Base-by-base conservation (phyloP, 1,140 invertebrate genomes). In the Heliothis virescens region DNA sequence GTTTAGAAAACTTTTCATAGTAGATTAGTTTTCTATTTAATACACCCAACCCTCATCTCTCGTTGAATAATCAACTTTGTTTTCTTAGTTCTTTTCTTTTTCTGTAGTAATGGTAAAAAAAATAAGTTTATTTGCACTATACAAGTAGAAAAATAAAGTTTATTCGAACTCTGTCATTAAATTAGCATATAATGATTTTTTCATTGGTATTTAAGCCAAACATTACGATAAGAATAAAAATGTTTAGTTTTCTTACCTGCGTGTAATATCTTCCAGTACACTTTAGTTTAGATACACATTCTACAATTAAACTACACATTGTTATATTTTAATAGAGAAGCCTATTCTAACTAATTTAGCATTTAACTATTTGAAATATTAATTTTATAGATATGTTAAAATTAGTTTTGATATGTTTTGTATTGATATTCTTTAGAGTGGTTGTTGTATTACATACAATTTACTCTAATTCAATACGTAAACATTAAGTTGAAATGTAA, bases 381-480 rank as follows among this genome's bases (percentile, higher is more conserved):
- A 83, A 71, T 85, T 89, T 88, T 82, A 48, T 82, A 91, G 90
- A 93, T 94, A 94, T 92, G 91, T 85, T 90, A 89, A 86, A 79
- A 86, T 89, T 88, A 86, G 69, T 89, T 41, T 90, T 94, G 92
- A 94, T 94, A 94, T 94, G 92, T 92, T 89, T 86, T 88, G 91
- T 89, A 91, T 87, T 90, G 92, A 94, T 94, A 94, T 94, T 94
- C 92, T 90, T 94, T 91, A 92, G 92, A 92, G 86, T 92, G 86
- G 92, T 94, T 94, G 89, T 86, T 90, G 85, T 86, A 86, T 87
- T 88, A 74, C 21, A 91, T 89, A 90, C 86, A 89, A 87, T 76
- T 79, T 78, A 89, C 86, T 89, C 84, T 86, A 91, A 91, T 85
- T 86, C 85, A 90, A 89, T 90, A 90, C 87, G 80, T 78, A 55